A percentile compares a stretch with the other conserved stretches of the same genome.
phyloP scores from a whole-genome alignment of 1,140 invertebrate genomes.

The Brachystomella parvula region DNA sequence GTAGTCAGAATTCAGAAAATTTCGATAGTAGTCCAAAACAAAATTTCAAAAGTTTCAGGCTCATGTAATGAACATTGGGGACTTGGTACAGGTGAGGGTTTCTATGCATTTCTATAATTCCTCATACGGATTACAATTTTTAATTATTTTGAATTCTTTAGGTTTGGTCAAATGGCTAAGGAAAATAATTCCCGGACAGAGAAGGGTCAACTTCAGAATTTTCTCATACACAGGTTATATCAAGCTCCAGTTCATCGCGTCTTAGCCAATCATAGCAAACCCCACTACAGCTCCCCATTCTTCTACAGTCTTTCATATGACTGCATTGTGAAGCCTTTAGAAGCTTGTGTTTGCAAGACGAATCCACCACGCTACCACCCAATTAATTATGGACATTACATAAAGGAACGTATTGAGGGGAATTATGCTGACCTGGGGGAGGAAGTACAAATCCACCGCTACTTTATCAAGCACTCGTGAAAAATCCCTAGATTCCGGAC shows the following conservation, averaged over 20 bases:
- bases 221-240: conserved; percentile 3
- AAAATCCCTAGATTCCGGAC: no score
- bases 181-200: no score
- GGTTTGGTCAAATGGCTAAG: conserved; percentile 28
- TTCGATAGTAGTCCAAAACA: no score
- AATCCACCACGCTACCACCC: conserved; percentile 15
- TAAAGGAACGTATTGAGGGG: conserved; percentile 14
- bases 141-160: no score
- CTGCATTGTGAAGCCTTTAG: conserved; percentile 15
- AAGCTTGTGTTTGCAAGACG: conserved; percentile 9
- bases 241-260: conserved; percentile 31
- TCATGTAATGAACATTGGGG: conserved; percentile 32
- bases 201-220: no score
- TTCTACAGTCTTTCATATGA: conserved; percentile 22
- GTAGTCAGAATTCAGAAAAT: no score
- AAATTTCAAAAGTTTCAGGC: conserved; percentile 6
- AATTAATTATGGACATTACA: conserved; percentile 25
- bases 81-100: conserved; percentile 29
- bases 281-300: conserved; percentile 23
- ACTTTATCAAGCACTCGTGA: conserved; percentile 11
- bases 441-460: conserved; percentile 28
- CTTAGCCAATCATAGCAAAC: conserved; percentile 14
- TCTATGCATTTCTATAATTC: no score
- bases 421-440: conserved; percentile 30
- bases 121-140: no score